Conservation (phyloP, 2,797 vertebrate genomes). For the Ibycter americanus region DNA sequence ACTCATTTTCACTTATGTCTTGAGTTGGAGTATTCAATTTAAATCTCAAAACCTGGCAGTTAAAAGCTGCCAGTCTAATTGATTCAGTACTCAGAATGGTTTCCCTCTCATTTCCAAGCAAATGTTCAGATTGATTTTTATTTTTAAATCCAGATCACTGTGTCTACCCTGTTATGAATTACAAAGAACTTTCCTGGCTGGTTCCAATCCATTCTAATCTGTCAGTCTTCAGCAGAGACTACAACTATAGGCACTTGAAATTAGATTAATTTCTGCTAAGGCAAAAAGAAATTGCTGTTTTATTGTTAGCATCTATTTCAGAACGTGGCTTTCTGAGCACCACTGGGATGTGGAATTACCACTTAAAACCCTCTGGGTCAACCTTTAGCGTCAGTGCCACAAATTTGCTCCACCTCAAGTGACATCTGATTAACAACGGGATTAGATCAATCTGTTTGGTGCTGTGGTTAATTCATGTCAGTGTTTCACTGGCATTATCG, state of each 20-base stretch:
- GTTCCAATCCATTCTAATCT: slow-evolving; percentile 22
- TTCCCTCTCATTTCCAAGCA: slow-evolving; percentile 14
- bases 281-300: neutral
- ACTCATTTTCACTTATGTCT: slow-evolving; percentile 1
- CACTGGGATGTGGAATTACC: neutral
- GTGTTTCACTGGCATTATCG: neutral
- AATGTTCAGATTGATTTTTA: slow-evolving; percentile 20
- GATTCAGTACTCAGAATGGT: slow-evolving; percentile 4
- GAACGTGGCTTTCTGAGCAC: neutral
- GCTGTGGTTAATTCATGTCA: neutral
- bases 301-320: neutral
- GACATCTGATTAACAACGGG: neutral
- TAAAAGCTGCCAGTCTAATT: slow-evolving; percentile 24
- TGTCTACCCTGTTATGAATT: slow-evolving; percentile 5
- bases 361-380: neutral
- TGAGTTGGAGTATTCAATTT: neutral
- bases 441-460: rapidly evolving
- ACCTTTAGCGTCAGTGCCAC: neutral
- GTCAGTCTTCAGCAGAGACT: neutral
- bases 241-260: neutral
- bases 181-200: neutral
- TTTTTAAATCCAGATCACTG: slow-evolving; percentile 36
- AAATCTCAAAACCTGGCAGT: neutral
- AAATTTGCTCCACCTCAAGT: neutral
- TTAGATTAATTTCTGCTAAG: neutral